phyloP scores from a whole-genome alignment of 2,888 invertebrate genomes.

The Rotaria socialis region DNA sequence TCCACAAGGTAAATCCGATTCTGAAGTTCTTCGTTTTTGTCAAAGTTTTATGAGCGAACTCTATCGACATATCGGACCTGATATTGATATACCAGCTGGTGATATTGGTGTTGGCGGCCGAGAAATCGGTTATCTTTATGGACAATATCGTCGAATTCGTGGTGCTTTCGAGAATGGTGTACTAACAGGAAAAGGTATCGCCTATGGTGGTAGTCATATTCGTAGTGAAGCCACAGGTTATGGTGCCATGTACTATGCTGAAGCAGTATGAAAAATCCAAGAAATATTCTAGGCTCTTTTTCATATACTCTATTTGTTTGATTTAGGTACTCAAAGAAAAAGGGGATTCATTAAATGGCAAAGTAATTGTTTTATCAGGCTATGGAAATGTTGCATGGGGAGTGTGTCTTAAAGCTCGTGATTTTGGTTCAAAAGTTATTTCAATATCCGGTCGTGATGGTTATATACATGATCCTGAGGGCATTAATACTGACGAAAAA shows the following conservation, averaged over 20 bases:
- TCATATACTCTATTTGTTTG: not conserved
- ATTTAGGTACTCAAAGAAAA: not conserved
- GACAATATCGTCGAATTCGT: constrained; percentile 17
- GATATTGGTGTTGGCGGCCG: not conserved
- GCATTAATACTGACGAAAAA: constrained; percentile 7
- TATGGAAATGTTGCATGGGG: constrained; percentile 25
- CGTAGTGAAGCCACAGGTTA: constrained; percentile 28
- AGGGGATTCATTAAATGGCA: not conserved
- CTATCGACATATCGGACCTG: constrained; percentile 2
- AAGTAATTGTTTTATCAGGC: constrained; percentile 4
- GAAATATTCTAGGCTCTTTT: not conserved
- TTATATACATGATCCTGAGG: constrained; percentile 22
- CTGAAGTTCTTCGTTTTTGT: constrained; percentile 2
- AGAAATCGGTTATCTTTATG: not conserved
- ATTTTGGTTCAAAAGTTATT: constrained; percentile 9
- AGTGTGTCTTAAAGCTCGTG: constrained; percentile 13
- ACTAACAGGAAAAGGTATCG: not conserved
- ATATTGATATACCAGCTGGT: constrained; percentile 21
- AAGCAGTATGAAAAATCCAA: not conserved
- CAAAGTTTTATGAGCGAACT: constrained; percentile 15
- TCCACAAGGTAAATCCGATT: not conserved
- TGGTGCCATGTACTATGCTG: constrained; percentile 30
- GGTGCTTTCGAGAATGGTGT: constrained; percentile 35
- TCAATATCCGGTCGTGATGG: constrained; percentile 12
- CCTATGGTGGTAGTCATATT: constrained; percentile 19